Evolutionary conservation across 2,797 vertebrate species (phyloP).

Genomic region (Scyliorhinus canicula): DNA sequence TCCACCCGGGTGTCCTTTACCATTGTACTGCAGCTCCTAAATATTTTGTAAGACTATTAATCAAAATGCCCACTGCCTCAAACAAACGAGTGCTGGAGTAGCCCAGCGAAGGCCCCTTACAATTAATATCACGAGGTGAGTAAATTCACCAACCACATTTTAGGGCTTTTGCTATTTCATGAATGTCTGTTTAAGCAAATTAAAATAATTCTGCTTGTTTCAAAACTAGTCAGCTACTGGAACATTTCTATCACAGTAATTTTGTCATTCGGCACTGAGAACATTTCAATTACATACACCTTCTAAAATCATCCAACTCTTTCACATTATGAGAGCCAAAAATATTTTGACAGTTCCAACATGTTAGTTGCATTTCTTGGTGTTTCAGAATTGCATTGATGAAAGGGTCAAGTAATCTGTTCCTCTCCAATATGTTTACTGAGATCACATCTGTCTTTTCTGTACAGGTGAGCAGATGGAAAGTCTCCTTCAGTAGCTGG

Average conservation of each 20-base stretch:
- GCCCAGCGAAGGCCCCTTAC: too few species aligned
- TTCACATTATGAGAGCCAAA: background rate
- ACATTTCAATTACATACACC: background rate
- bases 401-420: conserved; percentile 14
- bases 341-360: background rate
- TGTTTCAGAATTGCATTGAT: background rate
- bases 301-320: background rate
- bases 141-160: background rate
- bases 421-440: background rate
- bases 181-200: background rate
- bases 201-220: background rate
- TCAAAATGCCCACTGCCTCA: too few species aligned
- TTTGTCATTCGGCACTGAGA: background rate
- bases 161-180: background rate
- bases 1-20: too few species aligned
- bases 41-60: too few species aligned
- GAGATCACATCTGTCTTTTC: background rate
- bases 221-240: background rate
- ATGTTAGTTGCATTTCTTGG: background rate
- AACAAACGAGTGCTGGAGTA: too few species aligned
- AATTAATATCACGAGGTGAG: background rate
- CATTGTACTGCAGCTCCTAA: too few species aligned
- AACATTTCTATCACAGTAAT: background rate
- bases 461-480: conserved; percentile 28
- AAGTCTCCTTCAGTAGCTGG: background rate